phyloP scores from a whole-genome alignment of 2,888 invertebrate species.

The Chalcis sispes region DNA sequence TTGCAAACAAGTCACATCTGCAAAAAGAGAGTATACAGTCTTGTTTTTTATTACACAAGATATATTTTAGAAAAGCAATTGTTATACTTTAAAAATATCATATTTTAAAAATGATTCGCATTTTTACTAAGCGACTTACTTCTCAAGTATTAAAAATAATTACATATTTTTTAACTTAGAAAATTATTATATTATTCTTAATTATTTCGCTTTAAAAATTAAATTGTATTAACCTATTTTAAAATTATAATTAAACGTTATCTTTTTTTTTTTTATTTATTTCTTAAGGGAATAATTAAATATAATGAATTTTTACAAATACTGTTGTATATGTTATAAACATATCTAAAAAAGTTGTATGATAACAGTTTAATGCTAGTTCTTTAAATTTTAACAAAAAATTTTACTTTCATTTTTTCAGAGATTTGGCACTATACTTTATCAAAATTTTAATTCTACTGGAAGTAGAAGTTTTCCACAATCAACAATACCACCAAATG shows the following conservation, averaged over 20 bases:
- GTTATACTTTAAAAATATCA: no score
- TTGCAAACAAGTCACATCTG: neutral
- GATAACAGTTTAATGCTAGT: neutral
- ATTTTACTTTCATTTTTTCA: no score
- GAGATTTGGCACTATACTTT: constrained; percentile 16
- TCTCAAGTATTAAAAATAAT: constrained; percentile 54
- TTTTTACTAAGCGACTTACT: constrained; percentile 44
- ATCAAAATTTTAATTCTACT: constrained; percentile 14
- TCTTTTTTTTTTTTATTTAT: constrained; percentile 1
- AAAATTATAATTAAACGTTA: neutral
- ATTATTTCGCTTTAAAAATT: neutral
- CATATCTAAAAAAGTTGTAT: neutral
- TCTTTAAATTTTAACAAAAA: constrained; percentile 1
- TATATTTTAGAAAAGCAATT: no score
- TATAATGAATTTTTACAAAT: neutral
- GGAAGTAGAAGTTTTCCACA: constrained; percentile 53
- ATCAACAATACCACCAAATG: constrained; percentile 74
- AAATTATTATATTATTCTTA: neutral
- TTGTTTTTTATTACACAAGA: no score
- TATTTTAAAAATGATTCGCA: constrained; percentile 56
- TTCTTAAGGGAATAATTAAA: neutral
- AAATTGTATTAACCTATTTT: constrained; percentile 12
- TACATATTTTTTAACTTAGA: neutral
- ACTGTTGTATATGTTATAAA: no score
- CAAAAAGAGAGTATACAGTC: neutral